Evolutionary conservation across 30 jellyfish, hydroid and myxozoan species (phyloP).

Genomic region (Hydractinia symbiolongicarpus): DNA sequence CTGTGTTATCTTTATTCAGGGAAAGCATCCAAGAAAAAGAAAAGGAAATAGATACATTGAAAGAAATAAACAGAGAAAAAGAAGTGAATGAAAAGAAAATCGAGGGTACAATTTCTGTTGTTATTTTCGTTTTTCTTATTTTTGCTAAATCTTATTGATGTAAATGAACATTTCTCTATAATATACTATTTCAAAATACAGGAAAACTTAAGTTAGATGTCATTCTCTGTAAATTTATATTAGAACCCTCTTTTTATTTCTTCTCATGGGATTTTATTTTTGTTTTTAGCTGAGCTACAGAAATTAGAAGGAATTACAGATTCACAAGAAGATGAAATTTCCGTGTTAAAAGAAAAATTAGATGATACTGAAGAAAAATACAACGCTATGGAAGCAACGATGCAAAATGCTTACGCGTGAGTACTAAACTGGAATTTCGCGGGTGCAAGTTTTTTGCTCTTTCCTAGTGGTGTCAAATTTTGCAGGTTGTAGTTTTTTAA

Average conservation of each 20-base stretch:
- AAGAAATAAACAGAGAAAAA: conserved; percentile 44
- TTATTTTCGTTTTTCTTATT: background rate
- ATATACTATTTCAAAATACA: no score
- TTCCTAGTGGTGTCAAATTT: no score
- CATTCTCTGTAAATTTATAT: no score
- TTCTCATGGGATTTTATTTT: background rate
- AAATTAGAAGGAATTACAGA: conserved; percentile 67
- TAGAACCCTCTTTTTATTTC: no score
- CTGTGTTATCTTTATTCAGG: conserved; percentile 18
- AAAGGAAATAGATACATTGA: conserved; percentile 32
- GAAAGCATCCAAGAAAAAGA: conserved; percentile 29
- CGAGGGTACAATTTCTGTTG: conserved; percentile 14
- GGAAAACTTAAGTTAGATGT: no score
- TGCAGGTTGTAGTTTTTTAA: no score
- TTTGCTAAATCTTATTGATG: no score
- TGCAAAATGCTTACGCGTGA: conserved; percentile 52
- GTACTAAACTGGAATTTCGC: background rate
- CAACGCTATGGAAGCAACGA: conserved; percentile 62
- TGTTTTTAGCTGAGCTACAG: conserved; percentile 44
- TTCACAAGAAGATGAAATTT: conserved; percentile 88
- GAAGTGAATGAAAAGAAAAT: conserved; percentile 24
- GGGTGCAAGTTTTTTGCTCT: no score
- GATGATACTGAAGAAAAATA: conserved; percentile 80
- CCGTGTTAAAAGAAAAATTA: conserved; percentile 59
- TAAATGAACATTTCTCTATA: no score